Conservation (phyloP, 2,888 invertebrate genomes). For the Clepsis dumicolana region DNA sequence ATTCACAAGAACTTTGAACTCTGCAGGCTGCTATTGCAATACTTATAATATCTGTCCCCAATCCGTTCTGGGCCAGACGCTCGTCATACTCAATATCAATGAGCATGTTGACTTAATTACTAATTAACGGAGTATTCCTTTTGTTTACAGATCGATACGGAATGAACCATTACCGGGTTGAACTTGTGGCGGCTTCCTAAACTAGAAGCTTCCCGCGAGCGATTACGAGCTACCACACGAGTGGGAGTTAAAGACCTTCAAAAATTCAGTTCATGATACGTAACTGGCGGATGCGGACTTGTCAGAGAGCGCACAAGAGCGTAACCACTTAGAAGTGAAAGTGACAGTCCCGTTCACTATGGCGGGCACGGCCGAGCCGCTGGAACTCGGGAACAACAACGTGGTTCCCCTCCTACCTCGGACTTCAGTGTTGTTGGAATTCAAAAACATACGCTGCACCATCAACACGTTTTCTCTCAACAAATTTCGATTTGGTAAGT, state of each 20-base stretch:
- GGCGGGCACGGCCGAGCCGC: slow-evolving; percentile 59
- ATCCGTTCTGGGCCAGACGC: slow-evolving; percentile 4
- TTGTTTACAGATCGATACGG: slow-evolving; percentile 54
- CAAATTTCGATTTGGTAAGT: slow-evolving; percentile 87
- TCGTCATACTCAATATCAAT: slow-evolving; percentile 4
- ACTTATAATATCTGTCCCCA: neutral
- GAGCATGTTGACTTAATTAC: slow-evolving; percentile 1
- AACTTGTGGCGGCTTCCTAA: slow-evolving; percentile 45
- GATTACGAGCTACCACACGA: slow-evolving; percentile 11
- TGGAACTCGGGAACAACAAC: slow-evolving; percentile 72
- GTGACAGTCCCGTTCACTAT: slow-evolving; percentile 49
- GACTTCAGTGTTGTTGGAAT: slow-evolving; percentile 89
- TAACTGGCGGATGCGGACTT: slow-evolving; percentile 32
- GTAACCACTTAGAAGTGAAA: slow-evolving; percentile 38
- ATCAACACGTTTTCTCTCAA: slow-evolving; percentile 85
- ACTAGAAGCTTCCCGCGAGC: slow-evolving; percentile 44
- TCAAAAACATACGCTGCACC: slow-evolving; percentile 88
- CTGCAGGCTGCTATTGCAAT: too few relatives aligned
- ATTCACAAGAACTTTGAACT: neutral
- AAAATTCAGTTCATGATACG: slow-evolving; percentile 15
- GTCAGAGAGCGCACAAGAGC: slow-evolving; percentile 50
- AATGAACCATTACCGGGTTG: slow-evolving; percentile 54
- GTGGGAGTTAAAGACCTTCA: slow-evolving; percentile 16
- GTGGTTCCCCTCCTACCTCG: slow-evolving; percentile 79
- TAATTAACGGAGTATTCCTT: slow-evolving; percentile 40